Base-by-base conservation (phyloP, 2,797 vertebrate species). In the Babyrousa celebensis region DNA sequence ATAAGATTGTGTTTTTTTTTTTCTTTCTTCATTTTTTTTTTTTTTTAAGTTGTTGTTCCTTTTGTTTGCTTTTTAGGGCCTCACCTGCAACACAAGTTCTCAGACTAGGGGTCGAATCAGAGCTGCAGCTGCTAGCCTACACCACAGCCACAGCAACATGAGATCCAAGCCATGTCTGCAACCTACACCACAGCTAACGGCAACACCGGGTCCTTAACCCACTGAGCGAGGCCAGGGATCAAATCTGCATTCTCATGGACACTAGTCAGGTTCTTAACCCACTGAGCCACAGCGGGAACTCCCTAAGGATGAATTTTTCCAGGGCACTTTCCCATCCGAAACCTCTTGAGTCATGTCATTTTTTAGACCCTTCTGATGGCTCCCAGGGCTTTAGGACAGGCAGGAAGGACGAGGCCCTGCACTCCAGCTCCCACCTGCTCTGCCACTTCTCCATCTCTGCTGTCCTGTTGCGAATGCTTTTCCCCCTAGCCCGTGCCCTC, bases 391-490 rank as follows among this genome's bases (percentile, higher is more conserved):
- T 63, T 67, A 54, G 78, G 21, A 32, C n/a, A 68, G 48, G 48
- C 58, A 58, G 40, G 27, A 27, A 32, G 40, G 43, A 5, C 17
- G 18, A 68, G 18, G 67, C 60, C 65, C 20, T 6, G 40, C 12
- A 12, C 16, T 56, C 75, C 18, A 20, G 29, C 3, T 1, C 78
- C 56, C 18, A 8, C 32, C 23, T 18, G 54, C 32, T 14, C 32
- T 25, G 78, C 4, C 15, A 75, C 60, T 48, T 54, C 32, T 17
- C n/a, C 54, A 67, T 25, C 7, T 6, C 43, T 21, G 56, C 36
- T 3, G 0, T 12, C 25, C 43, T 2, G 1, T 17, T 7, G 29
- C 20, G 6, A 6, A 0, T 0, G 2, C 68, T 40, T 43, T 60
- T 5, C 5, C 74, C 20, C 20, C 5, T 12, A 36, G 29, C 9